phyloP scores from a whole-genome alignment of 2,113 vertebrate genomes.

The Struthidea cinerea region DNA sequence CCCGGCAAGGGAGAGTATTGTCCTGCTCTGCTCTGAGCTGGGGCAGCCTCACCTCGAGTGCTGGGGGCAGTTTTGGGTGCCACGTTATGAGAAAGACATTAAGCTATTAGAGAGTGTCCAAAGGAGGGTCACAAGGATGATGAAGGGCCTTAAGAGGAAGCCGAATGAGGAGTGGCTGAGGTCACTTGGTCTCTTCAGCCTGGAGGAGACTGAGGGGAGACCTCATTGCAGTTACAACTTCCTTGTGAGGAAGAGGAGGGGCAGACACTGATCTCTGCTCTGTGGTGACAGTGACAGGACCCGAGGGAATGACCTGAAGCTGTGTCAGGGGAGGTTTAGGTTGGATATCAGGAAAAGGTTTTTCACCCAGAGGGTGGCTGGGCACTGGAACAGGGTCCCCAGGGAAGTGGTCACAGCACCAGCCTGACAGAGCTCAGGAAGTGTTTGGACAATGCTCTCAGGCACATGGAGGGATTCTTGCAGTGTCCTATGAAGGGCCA shows the following conservation, averaged over 20 bases:
- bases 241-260: accelerated
- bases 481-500: not conserved
- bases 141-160: not conserved
- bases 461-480: not conserved
- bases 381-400: not conserved
- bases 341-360: not conserved
- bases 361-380: not conserved
- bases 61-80: not conserved
- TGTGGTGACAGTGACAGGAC: not conserved
- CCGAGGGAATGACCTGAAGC: accelerated
- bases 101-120: not conserved
- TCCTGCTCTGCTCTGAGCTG: not conserved
- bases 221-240: not conserved
- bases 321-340: not conserved
- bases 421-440: not conserved
- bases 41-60: accelerated
- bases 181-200: not conserved
- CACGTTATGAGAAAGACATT: accelerated
- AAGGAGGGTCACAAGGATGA: accelerated
- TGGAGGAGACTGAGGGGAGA: not conserved
- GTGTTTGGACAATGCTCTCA: not conserved
- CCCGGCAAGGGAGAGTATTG: not conserved
- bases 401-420: not conserved
- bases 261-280: not conserved
- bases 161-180: not conserved